Percentiles rank a stretch among this genome's conserved stretches.
phyloP scores from a whole-genome alignment of 1,140 invertebrate species.

The Gryllus bimaculatus region DNA sequence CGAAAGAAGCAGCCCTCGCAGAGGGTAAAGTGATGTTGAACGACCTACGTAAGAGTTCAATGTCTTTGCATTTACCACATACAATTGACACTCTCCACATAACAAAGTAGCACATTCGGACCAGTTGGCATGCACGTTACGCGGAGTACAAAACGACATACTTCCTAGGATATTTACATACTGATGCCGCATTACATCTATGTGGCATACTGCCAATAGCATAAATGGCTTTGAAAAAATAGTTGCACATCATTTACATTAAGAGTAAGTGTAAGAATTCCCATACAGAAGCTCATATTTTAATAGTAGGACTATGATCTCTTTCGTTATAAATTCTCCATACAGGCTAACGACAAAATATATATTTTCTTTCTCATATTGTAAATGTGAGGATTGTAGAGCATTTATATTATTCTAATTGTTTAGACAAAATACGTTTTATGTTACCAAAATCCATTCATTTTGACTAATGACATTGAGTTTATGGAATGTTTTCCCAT shows the following conservation, averaged over 20 bases:
- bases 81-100: no score
- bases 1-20: no score
- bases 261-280: neutral
- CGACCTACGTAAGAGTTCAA: no score
- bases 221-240: neutral
- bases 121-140: neutral
- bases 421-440: slow-evolving; percentile 1
- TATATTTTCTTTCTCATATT: neutral
- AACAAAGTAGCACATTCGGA: no score
- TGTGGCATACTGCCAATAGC: neutral
- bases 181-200: neutral
- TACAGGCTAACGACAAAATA: neutral
- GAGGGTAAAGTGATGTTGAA: no score
- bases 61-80: no score
- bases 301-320: neutral
- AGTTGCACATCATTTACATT: neutral
- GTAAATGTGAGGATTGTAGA: neutral
- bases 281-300: neutral
- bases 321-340: neutral
- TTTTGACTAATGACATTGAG: neutral
- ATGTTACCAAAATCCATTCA: neutral
- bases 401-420: neutral
- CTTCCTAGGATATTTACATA: neutral
- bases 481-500: no score
- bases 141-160: neutral